Evolutionary conservation across 2,797 vertebrate species (phyloP), one percentile per base, ranked within the genome.

Genomic region (Lates japonicus): DNA sequence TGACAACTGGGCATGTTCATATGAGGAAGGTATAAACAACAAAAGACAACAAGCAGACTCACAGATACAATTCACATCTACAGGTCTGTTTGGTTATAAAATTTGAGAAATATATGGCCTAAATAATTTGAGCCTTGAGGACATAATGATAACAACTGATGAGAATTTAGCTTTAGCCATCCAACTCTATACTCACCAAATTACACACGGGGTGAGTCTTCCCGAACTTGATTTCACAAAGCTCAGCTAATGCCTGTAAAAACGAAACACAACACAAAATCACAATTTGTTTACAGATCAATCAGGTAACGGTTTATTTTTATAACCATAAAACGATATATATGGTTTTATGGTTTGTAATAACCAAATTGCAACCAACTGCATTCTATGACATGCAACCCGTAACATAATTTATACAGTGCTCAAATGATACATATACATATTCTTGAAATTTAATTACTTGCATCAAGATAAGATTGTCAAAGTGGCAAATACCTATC

Each of bases 201-300:
- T 76, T 97, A 93, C 98, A 99, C 90, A 99, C 89, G 0, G 98
- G 98, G 76, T 99, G 98, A 31, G 97, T 97, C 93, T 99, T 99
- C 90, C 98, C 98, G 76, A 97, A 99, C 90, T 99, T 99, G 85
- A 99, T 98, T 96, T 99, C 98, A 95, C 98, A 99, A 68, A 99
- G 96, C 84, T 99, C 98, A 57, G 97, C 96, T 94, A 99, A 95
- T 91, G 98, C 98, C 98, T 99, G 88, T 3, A 88, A 88, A 80
- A 65, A 88, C 79, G 49, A 61, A 91, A 13, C 1, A 78, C 0
- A 58, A 55, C 51, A 13, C 10, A 16, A 66, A 41, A 0, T 48
- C 5, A 29, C 3, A 0, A 44, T 66, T 48, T 1, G 1, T 25
- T 49, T 44, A 22, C 16, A 61, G 33, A 22, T 48, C 5, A 66